phyloP scores from a whole-genome alignment of 2,113 vertebrate species.

The Ochotona curzoniae region DNA sequence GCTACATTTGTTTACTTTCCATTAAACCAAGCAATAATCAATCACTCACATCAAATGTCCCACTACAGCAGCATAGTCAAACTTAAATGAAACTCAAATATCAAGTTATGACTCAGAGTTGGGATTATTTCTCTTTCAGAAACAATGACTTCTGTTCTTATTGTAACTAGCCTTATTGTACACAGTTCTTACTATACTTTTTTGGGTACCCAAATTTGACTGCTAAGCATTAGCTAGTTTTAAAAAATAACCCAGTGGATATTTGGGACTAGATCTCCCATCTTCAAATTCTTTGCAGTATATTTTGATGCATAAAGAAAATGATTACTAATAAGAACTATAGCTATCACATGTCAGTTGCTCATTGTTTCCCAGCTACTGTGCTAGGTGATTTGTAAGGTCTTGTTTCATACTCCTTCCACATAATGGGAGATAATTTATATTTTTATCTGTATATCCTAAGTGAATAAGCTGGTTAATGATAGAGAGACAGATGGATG shows the following conservation, averaged over 20 bases:
- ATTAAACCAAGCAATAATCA: not conserved
- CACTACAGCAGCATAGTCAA: conserved; percentile 4
- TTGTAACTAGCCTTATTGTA: no score
- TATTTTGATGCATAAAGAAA: not conserved
- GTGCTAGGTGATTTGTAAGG: not conserved
- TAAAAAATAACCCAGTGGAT: not conserved
- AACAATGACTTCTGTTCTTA: not conserved
- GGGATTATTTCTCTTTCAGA: conserved; percentile 31
- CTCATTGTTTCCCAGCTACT: no score
- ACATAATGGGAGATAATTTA: not conserved
- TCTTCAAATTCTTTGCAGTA: not conserved
- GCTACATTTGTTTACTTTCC: not conserved
- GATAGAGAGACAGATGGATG: not conserved
- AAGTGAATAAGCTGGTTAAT: not conserved
- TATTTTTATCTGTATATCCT: not conserved
- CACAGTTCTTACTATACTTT: not conserved
- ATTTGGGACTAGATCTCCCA: not conserved
- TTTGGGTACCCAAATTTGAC: conserved; percentile 18
- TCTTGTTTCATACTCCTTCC: not conserved
- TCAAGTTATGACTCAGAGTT: not conserved
- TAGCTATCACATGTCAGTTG: not conserved
- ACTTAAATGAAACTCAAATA: conserved; percentile 37
- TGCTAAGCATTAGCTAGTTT: not conserved
- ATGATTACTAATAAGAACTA: not conserved
- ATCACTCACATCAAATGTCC: not conserved